Percentiles rank a stretch among this genome's conserved stretches.
phyloP scores from a whole-genome alignment of 2,797 vertebrate species.

The Iguana delicatissima region DNA sequence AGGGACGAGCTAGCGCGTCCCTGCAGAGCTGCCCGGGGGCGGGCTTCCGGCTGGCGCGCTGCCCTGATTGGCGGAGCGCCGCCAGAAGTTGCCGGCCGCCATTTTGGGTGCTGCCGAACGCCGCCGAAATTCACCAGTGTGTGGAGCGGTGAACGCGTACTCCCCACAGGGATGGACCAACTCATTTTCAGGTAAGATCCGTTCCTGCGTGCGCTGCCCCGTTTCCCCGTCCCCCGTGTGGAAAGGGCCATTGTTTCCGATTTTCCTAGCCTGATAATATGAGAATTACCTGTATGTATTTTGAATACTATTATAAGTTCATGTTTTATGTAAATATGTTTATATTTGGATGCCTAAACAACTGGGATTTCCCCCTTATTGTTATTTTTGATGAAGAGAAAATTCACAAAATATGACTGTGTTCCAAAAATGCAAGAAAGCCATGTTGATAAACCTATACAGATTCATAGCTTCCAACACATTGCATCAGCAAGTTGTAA shows the following conservation, averaged over 20 bases:
- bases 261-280: slow-evolving; percentile 26
- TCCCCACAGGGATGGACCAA: no score
- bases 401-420: slow-evolving; percentile 34
- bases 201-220: no score
- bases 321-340: slow-evolving; percentile 48
- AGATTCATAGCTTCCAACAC: slow-evolving; percentile 33
- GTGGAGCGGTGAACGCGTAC: no score
- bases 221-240: no score
- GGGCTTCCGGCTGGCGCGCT: no score
- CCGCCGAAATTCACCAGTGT: no score
- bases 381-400: slow-evolving; percentile 29
- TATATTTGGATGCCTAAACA: slow-evolving; percentile 28
- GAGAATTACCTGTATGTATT: slow-evolving; percentile 22
- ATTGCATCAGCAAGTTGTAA: slow-evolving; percentile 22
- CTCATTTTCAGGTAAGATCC: no score
- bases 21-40: no score
- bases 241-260: slow-evolving; percentile 37
- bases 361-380: not conserved
- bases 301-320: slow-evolving; percentile 33
- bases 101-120: no score
- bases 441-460: slow-evolving; percentile 13
- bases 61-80: no score
- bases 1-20: no score
- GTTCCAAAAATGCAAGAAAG: slow-evolving; percentile 36
- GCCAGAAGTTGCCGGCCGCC: no score